These are phyloP conservation scores for Aphelinus certus DNA, from an alignment of 1,140 invertebrate species.

Conservation along the genomic window DNA sequence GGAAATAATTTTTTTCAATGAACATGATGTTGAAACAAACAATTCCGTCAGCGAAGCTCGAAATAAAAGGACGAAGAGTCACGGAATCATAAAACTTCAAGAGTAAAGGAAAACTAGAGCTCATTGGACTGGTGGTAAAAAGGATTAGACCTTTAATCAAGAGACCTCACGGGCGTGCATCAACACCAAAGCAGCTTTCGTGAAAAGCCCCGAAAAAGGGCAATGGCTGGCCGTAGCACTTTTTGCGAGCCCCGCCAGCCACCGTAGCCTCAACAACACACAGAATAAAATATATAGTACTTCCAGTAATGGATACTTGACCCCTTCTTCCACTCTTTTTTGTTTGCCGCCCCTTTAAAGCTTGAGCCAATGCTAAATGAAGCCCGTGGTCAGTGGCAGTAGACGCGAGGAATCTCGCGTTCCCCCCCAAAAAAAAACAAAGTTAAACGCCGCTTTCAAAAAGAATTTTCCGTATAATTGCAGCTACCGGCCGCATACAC, in stretches of 20 bases:
- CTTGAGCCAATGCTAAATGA: constrained; percentile 6
- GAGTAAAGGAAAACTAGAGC: too few relatives aligned
- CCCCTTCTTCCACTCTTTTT: neutral
- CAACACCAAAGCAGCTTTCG: too few relatives aligned
- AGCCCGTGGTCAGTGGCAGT: neutral
- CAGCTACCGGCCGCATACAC: neutral
- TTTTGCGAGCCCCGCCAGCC: neutral
- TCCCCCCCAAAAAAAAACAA: neutral
- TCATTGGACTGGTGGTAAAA: too few relatives aligned
- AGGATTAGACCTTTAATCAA: neutral
- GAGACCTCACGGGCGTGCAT: neutral
- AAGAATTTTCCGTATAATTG: constrained; percentile 23
- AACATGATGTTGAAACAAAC: too few relatives aligned
- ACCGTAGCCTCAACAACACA: neutral
- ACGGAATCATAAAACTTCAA: too few relatives aligned
- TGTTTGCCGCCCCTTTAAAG: neutral
- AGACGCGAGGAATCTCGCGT: neutral
- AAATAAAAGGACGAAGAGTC: too few relatives aligned
- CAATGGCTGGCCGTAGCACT: neutral
- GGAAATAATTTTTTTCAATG: too few relatives aligned
- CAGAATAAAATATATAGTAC: constrained; percentile 21
- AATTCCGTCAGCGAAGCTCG: too few relatives aligned
- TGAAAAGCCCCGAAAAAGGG: neutral
- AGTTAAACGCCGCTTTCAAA: constrained; percentile 16
- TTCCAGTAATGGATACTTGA: constrained; percentile 18